phyloP scores from a whole-genome alignment of 2,888 invertebrate genomes.

The Tiliacea citrago region DNA sequence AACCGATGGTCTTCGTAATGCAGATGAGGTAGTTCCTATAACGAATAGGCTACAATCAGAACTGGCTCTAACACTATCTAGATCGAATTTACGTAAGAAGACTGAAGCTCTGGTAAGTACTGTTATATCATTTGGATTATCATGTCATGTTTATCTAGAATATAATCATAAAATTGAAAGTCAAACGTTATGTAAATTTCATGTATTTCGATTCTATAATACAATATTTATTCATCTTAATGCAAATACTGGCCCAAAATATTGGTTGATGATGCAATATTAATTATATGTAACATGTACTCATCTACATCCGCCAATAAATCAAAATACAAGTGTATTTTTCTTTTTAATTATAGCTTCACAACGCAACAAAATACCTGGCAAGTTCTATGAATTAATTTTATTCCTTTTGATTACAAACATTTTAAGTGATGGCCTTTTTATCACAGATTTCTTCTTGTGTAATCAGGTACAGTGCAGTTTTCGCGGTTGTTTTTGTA shows the following conservation, averaged over 20 bases:
- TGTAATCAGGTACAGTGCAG: neutral
- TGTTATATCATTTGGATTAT: slow-evolving; percentile 37
- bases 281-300: slow-evolving; percentile 8
- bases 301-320: slow-evolving; percentile 14
- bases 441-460: slow-evolving; percentile 1
- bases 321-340: slow-evolving; percentile 2
- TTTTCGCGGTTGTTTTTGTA: slow-evolving; percentile 18
- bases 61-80: slow-evolving; percentile 93
- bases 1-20: slow-evolving; percentile 77
- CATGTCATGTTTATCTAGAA: slow-evolving; percentile 30
- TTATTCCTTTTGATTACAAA: neutral
- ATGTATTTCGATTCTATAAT: slow-evolving; percentile 31
- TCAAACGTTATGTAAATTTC: slow-evolving; percentile 39
- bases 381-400: neutral
- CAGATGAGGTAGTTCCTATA: slow-evolving; percentile 88
- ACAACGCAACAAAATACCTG: neutral
- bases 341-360: neutral
- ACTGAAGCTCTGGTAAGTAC: slow-evolving; percentile 92
- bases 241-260: slow-evolving; percentile 50
- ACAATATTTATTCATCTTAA: slow-evolving; percentile 35
- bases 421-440: neutral
- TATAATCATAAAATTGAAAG: slow-evolving; percentile 46
- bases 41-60: slow-evolving; percentile 93
- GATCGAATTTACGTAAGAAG: slow-evolving; percentile 94
- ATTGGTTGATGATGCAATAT: slow-evolving; percentile 34